phyloP scores from a whole-genome alignment of 2,888 invertebrate genomes.

The Rosalia funebris region DNA sequence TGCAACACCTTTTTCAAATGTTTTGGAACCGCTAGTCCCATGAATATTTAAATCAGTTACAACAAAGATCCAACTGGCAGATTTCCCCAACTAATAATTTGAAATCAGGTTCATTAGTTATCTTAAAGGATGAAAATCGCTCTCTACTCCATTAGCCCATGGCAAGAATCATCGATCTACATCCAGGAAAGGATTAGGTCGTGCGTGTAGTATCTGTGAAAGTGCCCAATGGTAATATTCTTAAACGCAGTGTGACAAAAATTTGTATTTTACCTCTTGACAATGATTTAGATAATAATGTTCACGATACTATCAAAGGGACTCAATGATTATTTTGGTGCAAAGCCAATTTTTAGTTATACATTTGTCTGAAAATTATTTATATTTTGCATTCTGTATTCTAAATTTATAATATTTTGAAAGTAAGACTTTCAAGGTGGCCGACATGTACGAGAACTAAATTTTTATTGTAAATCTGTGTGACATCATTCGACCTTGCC shows the following conservation, averaged over 20 bases:
- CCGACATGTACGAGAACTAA: too few relatives aligned
- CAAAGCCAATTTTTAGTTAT: too few relatives aligned
- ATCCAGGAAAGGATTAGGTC: constrained; percentile 22
- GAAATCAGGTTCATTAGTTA: constrained; percentile 22
- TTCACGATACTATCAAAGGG: too few relatives aligned
- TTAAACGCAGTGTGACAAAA: constrained; percentile 16
- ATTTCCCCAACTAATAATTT: neutral
- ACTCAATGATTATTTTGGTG: too few relatives aligned
- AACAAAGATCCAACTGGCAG: constrained; percentile 20
- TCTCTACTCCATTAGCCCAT: constrained; percentile 30
- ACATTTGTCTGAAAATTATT: too few relatives aligned
- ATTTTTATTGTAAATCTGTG: too few relatives aligned
- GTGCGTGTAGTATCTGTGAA: constrained; percentile 30
- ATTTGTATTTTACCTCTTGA: constrained; percentile 16
- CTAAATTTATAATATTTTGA: too few relatives aligned
- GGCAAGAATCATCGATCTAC: constrained; percentile 13
- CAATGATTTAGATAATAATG: neutral
- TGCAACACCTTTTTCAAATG: constrained; percentile 18
- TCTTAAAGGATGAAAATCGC: constrained; percentile 24
- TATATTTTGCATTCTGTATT: too few relatives aligned
- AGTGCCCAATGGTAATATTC: constrained; percentile 24
- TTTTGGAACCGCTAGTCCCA: constrained; percentile 25
- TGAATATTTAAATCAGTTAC: constrained; percentile 23
- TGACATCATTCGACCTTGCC: too few relatives aligned
- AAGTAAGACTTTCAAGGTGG: too few relatives aligned